Conservation (phyloP, 2,797 vertebrate species). For the Agapornis canus region DNA sequence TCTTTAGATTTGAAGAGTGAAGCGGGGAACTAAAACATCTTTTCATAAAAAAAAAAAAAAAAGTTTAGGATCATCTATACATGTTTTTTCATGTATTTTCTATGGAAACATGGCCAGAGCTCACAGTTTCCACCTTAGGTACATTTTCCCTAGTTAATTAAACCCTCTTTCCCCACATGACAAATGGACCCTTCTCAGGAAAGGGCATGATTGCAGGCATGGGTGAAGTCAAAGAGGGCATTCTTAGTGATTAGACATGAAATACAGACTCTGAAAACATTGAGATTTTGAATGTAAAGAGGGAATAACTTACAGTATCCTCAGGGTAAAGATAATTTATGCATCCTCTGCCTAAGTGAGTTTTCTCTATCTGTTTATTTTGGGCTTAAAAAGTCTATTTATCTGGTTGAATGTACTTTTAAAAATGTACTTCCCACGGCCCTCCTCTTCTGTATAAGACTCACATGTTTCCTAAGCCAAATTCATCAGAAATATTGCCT, state of each 20-base stretch:
- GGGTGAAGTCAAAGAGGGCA: constrained; percentile 72
- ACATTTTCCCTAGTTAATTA: constrained; percentile 79
- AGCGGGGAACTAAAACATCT: constrained; percentile 1
- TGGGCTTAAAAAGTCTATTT: constrained; percentile 52
- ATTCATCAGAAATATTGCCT: constrained; percentile 42
- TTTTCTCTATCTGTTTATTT: constrained; percentile 57
- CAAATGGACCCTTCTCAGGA: constrained; percentile 72
- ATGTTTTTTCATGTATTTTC: constrained; percentile 72
- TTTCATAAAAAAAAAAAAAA: constrained; percentile 3
- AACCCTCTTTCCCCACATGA: constrained; percentile 71
- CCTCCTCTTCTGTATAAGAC: not conserved
- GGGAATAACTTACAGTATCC: constrained; percentile 59
- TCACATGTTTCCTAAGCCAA: constrained; percentile 37
- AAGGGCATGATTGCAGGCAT: constrained; percentile 63
- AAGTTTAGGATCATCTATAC: constrained; percentile 62
- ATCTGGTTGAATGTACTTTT: constrained; percentile 34
- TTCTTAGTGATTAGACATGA: constrained; percentile 73
- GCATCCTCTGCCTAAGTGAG: constrained; percentile 59
- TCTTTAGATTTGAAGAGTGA: constrained; percentile 52
- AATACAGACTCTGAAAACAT: constrained; percentile 27
- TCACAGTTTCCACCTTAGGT: constrained; percentile 75
- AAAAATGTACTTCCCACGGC: constrained; percentile 26
- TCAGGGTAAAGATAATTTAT: constrained; percentile 59
- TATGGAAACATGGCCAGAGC: constrained; percentile 71
- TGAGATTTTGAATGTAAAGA: constrained; percentile 35